phyloP scores from a whole-genome alignment of 2,888 invertebrate species.

The Geotrupes spiniger region DNA sequence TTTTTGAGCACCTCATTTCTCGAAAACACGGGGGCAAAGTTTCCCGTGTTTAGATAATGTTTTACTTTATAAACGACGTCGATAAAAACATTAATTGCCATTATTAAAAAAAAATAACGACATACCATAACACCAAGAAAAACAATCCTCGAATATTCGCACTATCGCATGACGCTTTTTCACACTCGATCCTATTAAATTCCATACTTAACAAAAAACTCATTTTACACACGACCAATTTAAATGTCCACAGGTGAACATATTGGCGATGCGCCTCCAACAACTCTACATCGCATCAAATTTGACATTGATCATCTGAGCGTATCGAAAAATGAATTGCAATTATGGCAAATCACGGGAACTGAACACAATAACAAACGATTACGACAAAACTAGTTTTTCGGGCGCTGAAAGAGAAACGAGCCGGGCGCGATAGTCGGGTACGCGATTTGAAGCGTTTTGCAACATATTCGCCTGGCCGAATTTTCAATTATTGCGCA shows the following conservation, averaged over 20 bases:
- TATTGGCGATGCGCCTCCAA: conserved; percentile 7
- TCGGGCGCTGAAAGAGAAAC: too few species aligned
- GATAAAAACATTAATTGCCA: too few species aligned
- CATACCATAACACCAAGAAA: conserved; percentile 12
- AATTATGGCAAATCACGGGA: conserved; percentile 15
- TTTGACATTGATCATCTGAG: conserved; percentile 15
- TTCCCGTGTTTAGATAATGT: too few species aligned
- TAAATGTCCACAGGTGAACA: not conserved
- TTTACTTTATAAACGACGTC: too few species aligned
- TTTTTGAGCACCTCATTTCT: too few species aligned
- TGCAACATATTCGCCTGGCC: too few species aligned
- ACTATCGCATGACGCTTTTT: not conserved
- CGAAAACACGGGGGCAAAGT: too few species aligned
- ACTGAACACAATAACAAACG: conserved; percentile 11
- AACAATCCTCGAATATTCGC: conserved; percentile 9
- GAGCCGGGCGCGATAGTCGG: too few species aligned
- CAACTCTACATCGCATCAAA: too few species aligned
- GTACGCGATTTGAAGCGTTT: too few species aligned
- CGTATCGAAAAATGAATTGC: conserved; percentile 9
- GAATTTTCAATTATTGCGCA: too few species aligned
- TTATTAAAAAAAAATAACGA: too few species aligned
- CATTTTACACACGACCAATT: not conserved
- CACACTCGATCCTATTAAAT: not conserved
- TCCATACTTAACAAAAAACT: conserved; percentile 8
- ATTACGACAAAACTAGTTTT: not conserved